Base-by-base conservation (phyloP, 2,113 vertebrate species). In the Empidonax alnorum region DNA sequence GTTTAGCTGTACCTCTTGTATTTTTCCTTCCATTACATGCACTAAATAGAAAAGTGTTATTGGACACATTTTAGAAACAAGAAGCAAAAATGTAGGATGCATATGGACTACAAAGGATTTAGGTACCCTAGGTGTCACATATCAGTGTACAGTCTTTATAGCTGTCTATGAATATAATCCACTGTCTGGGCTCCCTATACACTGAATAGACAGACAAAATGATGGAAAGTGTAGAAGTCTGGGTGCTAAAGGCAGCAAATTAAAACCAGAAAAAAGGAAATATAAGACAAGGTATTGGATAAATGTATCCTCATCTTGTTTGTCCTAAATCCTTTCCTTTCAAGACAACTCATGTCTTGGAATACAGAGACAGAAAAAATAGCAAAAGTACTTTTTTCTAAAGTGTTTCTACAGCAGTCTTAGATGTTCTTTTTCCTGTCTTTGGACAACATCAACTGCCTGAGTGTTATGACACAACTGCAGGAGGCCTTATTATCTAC, bases 401-500 rank as follows among this genome's bases (percentile, higher is more conserved):
- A 15, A 62, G 16, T 50, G 23, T 42, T 83, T 69, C 41, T 58
- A 39, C 23, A 62, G 17, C 17, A 79, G 7, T 27, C 10, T 52
- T 47, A 12, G 31, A 41, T 28, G 62, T 44, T 61, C 0, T 33
- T 82, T 85, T 62, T 62, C 9, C 7, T 62, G 6, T 61, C 42
- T 72, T 63, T 52, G 30, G 11, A 39, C 6, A 53, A 6, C 0
- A 4, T 39, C 13, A 77, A 24, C 15, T 69, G 5, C 14, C 10
- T 59, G 61, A 46, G 33, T 16, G 82, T 53, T 33, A n/a, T 82
- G 47, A 44, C 15, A 28, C 19, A 68, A 2, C 11, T n/a, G 2
- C 55, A 65, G 5, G 17, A 7, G 4, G 1, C 1, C 14, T 82
- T 62, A 27, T 2, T 1, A 16, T 46, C 23, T 52, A 12, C 7